These are phyloP conservation scores for Gobio gobio DNA, from an alignment of 2,113 vertebrate species.

Conservation along the genomic window DNA sequence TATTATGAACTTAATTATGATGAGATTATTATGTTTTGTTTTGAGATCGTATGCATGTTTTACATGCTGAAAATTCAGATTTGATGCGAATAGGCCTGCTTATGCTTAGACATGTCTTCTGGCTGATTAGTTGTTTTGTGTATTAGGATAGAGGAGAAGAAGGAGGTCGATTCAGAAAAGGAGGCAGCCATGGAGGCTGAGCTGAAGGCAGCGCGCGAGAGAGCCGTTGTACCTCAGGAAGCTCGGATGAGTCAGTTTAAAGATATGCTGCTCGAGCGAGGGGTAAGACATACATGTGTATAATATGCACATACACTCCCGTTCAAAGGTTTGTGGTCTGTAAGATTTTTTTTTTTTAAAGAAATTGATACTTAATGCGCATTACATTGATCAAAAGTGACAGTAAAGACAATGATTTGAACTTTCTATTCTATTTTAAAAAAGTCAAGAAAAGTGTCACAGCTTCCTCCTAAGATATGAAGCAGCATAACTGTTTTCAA, in stretches of 20 bases:
- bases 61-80: not conserved
- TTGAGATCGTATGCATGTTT: not conserved
- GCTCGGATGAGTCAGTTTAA: slow-evolving; percentile 97
- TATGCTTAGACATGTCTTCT: not conserved
- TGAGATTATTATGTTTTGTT: not conserved
- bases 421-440: too few relatives aligned
- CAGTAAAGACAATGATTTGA: too few relatives aligned
- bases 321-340: not conserved
- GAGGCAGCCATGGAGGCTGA: slow-evolving; percentile 98
- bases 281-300: slow-evolving; percentile 78
- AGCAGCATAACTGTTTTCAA: too few relatives aligned
- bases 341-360: not conserved
- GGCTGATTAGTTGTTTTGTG: not conserved
- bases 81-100: not conserved
- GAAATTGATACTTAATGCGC: too few relatives aligned
- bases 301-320: too few relatives aligned
- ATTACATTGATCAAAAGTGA: too few relatives aligned
- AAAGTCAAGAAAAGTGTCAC: too few relatives aligned
- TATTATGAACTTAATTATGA: not conserved
- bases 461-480: too few relatives aligned
- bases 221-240: slow-evolving; percentile 94
- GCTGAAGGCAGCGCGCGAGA: slow-evolving; percentile 93
- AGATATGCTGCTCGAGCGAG: slow-evolving; percentile 99
- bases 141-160: slow-evolving; percentile 89
- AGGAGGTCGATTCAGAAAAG: slow-evolving; percentile 92